These are phyloP conservation scores for Orchestia grillus DNA, from an alignment of 1,140 invertebrate species.

Conservation along the genomic window DNA sequence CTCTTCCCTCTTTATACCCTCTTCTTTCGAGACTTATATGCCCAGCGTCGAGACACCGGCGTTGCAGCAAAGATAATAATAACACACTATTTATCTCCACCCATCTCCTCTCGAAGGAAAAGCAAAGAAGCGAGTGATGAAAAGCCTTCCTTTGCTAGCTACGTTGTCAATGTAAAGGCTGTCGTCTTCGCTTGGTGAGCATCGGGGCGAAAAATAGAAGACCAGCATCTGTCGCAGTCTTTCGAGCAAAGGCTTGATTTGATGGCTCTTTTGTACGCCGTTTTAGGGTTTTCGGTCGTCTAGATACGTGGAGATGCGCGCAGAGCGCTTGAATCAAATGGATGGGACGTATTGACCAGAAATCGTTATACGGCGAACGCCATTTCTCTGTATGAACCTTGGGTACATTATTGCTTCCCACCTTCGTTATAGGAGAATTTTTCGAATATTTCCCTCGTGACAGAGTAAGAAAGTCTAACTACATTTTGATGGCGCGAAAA, in stretches of 20 bases:
- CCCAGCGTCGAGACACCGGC: no score
- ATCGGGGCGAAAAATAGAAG: background rate
- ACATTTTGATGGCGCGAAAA: background rate
- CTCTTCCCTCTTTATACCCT: background rate
- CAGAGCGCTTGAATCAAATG: background rate
- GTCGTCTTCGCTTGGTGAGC: background rate
- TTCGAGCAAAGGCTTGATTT: background rate
- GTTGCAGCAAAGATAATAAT: background rate
- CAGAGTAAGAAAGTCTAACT: background rate
- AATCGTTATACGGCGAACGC: background rate
- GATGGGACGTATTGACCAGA: background rate
- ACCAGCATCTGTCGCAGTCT: background rate
- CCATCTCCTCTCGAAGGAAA: background rate
- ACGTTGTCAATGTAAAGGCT: background rate
- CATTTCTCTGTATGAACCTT: background rate
- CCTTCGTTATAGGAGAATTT: background rate
- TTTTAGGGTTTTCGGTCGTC: background rate
- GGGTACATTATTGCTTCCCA: background rate
- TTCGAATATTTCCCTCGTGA: background rate
- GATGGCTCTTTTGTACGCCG: background rate
- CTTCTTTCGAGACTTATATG: background rate
- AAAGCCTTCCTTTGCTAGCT: background rate
- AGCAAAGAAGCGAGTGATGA: background rate
- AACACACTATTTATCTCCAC: background rate
- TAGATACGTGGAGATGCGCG: background rate